phyloP scores from a whole-genome alignment of 2,888 invertebrate genomes.

The Melipona bicolor region DNA sequence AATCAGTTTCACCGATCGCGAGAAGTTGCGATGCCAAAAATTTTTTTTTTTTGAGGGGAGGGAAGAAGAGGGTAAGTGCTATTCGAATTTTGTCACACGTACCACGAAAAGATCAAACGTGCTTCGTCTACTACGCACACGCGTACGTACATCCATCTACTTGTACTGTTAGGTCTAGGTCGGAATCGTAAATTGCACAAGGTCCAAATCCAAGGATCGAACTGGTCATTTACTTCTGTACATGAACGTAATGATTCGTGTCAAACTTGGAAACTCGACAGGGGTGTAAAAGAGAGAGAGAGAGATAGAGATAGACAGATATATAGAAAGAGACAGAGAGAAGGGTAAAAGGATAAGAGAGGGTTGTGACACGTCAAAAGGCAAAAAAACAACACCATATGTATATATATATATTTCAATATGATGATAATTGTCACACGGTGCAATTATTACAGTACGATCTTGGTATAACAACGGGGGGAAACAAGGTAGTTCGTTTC shows the following conservation, averaged over 20 bases:
- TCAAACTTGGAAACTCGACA: slow-evolving; percentile 12
- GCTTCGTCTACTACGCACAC: background rate
- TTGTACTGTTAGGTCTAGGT: background rate
- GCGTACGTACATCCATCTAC: background rate
- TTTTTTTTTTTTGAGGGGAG: too few relatives aligned
- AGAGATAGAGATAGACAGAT: background rate
- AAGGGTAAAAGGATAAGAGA: background rate
- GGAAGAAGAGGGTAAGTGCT: too few relatives aligned
- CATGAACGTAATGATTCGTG: background rate
- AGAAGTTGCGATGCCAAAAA: too few relatives aligned
- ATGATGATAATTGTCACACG: slow-evolving; percentile 64
- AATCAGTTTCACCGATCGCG: too few relatives aligned
- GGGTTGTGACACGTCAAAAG: slow-evolving; percentile 55
- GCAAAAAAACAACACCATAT: slow-evolving; percentile 61
- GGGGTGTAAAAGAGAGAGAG: slow-evolving; percentile 8
- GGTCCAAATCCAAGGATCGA: background rate
- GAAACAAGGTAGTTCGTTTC: slow-evolving; percentile 44
- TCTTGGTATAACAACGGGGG: slow-evolving; percentile 56
- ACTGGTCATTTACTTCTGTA: background rate
- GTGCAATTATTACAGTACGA: slow-evolving; percentile 70
- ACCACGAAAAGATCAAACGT: background rate
- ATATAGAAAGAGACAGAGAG: slow-evolving; percentile 1
- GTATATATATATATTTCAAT: slow-evolving; percentile 27
- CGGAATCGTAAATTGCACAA: slow-evolving; percentile 5
- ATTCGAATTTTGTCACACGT: too few relatives aligned